Evolutionary conservation across 2,113 vertebrate species (phyloP), one percentile per base, ranked within the genome.

Genomic region (Crotalus helleri): DNA sequence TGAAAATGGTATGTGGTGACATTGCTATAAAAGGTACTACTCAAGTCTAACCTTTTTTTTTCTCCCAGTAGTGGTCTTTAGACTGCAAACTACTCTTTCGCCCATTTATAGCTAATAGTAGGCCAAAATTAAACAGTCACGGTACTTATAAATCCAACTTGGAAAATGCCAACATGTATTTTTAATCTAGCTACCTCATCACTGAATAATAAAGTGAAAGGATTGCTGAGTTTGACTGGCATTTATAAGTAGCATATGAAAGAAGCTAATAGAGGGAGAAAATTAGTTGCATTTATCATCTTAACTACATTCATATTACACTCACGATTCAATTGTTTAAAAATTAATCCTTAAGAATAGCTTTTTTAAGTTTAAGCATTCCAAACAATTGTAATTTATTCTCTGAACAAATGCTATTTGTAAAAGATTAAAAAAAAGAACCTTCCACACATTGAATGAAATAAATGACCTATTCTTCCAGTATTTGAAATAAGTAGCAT

Each of bases 141-240:
- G 55, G 89, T 15, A 55, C 95, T 93, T 97, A 93, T 95, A 94
- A 91, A 95, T 95, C 96, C 89, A 33, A 96, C 96, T 96, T 95
- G 93, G 97, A 96, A 97, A 97, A 97, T 96, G 97, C 96, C 96
- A 94, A 96, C 97, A 96, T 98, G 96, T 97, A 97, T 97, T 97
- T 98, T 98, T 98, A 97, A 98, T 97, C 95, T 90, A 86, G 88
- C 95, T 91, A 51, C 96, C 96, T 97, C 95, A 93, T 97, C 95
- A 89, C 96, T 57, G 96, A 97, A 97, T 96, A 97, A 97, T 96
- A 96, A 96, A 96, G 97, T 92, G 93, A 74, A 94, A 96, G 94
- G 94, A 95, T 93, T 96, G 81, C 90, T 0, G 88, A 93, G 95
- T 96, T 96, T 97, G 97, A 97, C 69, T 97, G 97, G 97, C 97